phyloP scores from a whole-genome alignment of 2,797 vertebrate species.

The Chaetophractus vellerosus region DNA sequence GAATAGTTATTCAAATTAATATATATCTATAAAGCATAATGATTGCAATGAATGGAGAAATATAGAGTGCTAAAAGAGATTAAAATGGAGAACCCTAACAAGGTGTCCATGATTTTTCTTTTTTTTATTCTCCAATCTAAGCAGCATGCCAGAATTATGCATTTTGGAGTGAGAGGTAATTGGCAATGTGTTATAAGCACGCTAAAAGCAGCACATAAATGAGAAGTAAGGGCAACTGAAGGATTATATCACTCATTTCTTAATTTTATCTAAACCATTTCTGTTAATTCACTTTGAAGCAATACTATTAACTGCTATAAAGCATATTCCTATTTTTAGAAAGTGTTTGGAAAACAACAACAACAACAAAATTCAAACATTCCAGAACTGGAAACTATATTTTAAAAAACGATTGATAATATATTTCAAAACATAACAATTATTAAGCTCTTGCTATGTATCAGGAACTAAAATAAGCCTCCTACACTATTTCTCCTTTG shows the following conservation, averaged over 20 bases:
- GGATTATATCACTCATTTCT: neutral
- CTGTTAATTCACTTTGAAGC: neutral
- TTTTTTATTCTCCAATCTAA: neutral
- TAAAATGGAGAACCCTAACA: neutral
- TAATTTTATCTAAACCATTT: slow-evolving; percentile 32
- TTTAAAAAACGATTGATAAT: slow-evolving; percentile 4
- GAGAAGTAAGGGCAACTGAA: neutral
- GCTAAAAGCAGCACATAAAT: neutral
- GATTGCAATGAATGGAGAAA: neutral
- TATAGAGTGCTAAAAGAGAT: neutral
- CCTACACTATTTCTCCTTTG: neutral
- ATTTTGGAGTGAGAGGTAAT: neutral
- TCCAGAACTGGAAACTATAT: neutral
- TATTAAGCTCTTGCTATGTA: neutral
- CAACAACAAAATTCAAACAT: neutral
- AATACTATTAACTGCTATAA: neutral
- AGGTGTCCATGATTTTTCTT: neutral
- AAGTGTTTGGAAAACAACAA: neutral
- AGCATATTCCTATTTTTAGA: neutral
- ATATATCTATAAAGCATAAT: neutral
- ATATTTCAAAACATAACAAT: neutral
- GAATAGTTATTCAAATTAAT: neutral
- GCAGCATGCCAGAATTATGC: neutral
- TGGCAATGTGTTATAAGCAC: neutral
- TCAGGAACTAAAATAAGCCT: slow-evolving; percentile 2